Evolutionary conservation across 2,797 vertebrate genomes (phyloP), one percentile per base, ranked within the genome.

Genomic region (Tiaroga cobitis): DNA sequence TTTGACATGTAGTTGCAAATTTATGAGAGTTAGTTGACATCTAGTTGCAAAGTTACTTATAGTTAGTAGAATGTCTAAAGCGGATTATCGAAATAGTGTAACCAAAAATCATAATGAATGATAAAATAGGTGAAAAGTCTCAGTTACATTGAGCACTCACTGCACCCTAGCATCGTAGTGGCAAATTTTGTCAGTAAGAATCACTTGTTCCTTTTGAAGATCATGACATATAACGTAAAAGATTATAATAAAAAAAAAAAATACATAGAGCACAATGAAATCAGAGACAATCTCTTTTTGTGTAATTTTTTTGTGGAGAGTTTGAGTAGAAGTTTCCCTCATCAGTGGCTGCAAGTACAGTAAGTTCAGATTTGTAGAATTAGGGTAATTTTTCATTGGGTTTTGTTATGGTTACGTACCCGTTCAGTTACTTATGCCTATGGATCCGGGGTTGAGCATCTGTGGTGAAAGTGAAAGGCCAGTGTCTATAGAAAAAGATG

Each of bases 401-500:
- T 43, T 41, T 43, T 46, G 13, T 26, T 72, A 43, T 72, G 5
- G 5, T 26, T 79, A 13, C 11, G 2, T 70, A 37, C 10, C 37
- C 24, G 24, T 78, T 84, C 73, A 75, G 83, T 75, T 37, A 68
- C 37, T 73, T 46, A 46, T 46, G 13, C 46, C 46, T 78, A 49
- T 29, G 21, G 39, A 61, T 70, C 59, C 61, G 21, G 21, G 81
- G 59, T 70, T 21, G 85, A 86, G 69, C 56, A 73, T 72, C 85
- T 85, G 24, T 81, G 74, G 70, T 41, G 34, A 59, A 82, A 89
- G 85, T 56, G 29, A 65, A 84, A 89, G 80, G 54, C 63, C 74
- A 70, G 87, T 69, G 54, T 59, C 70, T 59, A 41, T 68, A 81
- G 77, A 86, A 90, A 59, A 89, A 85, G 89, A 91, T 90, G 91